Base-by-base conservation (phyloP, 1,140 invertebrate genomes). In the Cardiocondyla obscurior region DNA sequence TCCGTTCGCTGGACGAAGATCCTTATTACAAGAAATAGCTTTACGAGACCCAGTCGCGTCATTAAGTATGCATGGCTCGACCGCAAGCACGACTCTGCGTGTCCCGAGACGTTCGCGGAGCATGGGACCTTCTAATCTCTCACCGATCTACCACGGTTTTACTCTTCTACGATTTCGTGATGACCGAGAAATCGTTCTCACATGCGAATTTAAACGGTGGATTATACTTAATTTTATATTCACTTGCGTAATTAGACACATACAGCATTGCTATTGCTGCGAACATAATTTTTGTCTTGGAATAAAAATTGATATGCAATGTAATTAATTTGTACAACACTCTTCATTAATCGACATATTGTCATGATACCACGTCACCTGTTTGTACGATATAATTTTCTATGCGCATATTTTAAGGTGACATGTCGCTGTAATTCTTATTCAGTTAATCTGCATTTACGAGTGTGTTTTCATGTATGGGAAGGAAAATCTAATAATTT, bases 1-100 rank as follows among this genome's bases (percentile, higher is more conserved):
- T 88, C 65, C 84, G 42, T 28, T 39, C 53, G 53, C 79, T 55
- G 82, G 49, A 86, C 69, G 85, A 53, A 70, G 86, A 87, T 88
- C 60, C 76, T 89, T 86, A 86, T 89, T 89, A 88, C 76, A 86
- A 87, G 86, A 89, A 89, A 89, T 84, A 84, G 69, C 82, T 84
- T 79, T 53, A 79, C 39, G 69, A 60, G 67, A 84, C 76, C 62
- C 69, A 53, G 69, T 87, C 85, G 53, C 67, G 86, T 87, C 86
- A 82, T 89, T 86, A 86, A 82, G 81, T 89, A 89, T 89, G 87
- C 87, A 36, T 84, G 84, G 81, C 76, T 58, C 76, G 84, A 83
- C 76, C 81, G 67, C 57, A 76, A 81, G 74, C 86, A 81, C 73
- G 76, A 44, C 46, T 73, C 49, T 55, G 57, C 70, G 81, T n/a